Base-by-base conservation (phyloP, 2,113 vertebrate species). In the Rhynchomys soricoides region DNA sequence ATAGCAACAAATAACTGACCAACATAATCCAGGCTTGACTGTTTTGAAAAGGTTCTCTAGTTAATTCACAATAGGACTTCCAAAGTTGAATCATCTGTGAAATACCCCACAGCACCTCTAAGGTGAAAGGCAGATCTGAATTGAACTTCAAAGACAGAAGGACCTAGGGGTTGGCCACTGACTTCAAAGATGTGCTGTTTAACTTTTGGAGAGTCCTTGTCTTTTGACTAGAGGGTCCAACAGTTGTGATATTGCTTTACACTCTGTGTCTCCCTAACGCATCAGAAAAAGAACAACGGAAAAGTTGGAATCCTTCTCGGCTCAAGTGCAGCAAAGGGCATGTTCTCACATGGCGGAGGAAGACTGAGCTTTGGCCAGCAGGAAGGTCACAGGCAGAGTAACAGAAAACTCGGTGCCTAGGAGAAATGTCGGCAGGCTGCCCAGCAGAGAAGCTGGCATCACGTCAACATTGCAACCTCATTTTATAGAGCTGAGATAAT, bases 281-380 rank as follows among this genome's bases (percentile, higher is more conserved):
- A 77, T 26, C 31, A 77, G 73, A 52, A 95, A 52, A 94, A 94
- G 40, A 88, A 71, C 77, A 93, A 74, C 77, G 81, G 75, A 95
- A 88, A 93, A 52, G 75, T 62, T 93, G 43, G 71, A 93, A 97
- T 87, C n/a, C 81, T 64, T 89, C 71, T 86, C 73, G 26, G 64
- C 73, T 94, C 83, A 96, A 95, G 92, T 97, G 91, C 93, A 96
- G 85, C 78, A 96, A 97, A 97, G 95, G 96, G 88, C 83, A 96
- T 71, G 92, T 94, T 94, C 74, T 97, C 96, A 81, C 15, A 43
- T 48, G 68, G 79, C 37, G 95, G 85, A 55, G 50, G 50, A 75
- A 97, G 50, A 79, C 68, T 83, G 50, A 93, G 70, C 79, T 96
- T 96, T 96, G 79, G 93, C 29, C 75, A 95, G 87, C 92, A 96